Conservation (phyloP, 1,140 invertebrate species). For the Ganaspis sp. region DNA sequence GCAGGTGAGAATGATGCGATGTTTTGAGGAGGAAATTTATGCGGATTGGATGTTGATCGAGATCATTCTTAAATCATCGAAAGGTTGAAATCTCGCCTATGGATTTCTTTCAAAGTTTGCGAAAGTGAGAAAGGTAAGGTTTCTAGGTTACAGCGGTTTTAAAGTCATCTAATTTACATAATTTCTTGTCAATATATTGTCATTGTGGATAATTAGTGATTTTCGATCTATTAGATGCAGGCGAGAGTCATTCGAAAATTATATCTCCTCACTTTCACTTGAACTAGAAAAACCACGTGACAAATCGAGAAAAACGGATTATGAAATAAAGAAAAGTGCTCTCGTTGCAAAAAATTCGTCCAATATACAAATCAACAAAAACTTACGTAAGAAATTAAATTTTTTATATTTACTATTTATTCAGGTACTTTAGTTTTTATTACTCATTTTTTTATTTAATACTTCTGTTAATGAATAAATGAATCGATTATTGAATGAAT, state of each 20-base stretch:
- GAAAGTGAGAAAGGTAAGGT: slow-evolving; percentile 1
- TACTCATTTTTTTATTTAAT: no score
- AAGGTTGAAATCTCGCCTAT: slow-evolving; percentile 5
- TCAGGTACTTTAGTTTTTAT: no score
- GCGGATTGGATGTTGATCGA: no score
- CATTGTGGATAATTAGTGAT: slow-evolving; percentile 5
- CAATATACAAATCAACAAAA: no score
- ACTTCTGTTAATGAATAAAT: no score
- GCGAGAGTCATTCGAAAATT: not conserved
- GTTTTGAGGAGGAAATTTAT: no score
- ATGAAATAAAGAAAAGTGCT: not conserved
- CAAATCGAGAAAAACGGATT: not conserved
- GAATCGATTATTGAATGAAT: no score
- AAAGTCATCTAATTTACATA: slow-evolving; percentile 9
- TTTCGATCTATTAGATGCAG: not conserved
- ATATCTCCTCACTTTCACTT: not conserved
- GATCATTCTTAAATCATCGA: not conserved
- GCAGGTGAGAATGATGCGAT: no score
- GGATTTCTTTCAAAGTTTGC: not conserved
- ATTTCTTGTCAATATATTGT: slow-evolving; percentile 16
- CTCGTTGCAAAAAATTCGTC: no score
- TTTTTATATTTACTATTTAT: no score
- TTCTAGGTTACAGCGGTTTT: not conserved
- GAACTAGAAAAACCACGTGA: not conserved
- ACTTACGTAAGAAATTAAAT: no score